Percentiles rank a stretch among this genome's conserved stretches.
Conservation (phyloP, 2,888 invertebrate genomes). For the Caenorhabditis japonica region DNA sequence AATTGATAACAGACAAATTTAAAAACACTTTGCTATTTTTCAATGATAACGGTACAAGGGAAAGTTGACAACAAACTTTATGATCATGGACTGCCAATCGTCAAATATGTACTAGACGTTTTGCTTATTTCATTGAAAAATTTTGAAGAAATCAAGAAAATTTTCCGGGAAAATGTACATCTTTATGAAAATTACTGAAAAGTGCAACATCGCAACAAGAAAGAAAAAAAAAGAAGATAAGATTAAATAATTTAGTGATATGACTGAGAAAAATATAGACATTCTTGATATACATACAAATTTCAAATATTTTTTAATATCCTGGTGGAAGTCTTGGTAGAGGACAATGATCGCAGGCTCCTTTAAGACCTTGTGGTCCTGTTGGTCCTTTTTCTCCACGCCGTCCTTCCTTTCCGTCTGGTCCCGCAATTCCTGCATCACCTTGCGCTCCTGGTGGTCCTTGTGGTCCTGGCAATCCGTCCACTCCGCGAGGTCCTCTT, state of each 20-base stretch:
- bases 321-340: constrained; percentile 64
- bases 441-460: constrained; percentile 59
- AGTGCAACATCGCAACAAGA: neutral
- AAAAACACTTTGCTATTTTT: constrained; percentile 10
- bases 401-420: constrained; percentile 59
- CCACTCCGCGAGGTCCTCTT: constrained; percentile 56
- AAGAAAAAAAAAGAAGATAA: neutral
- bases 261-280: neutral
- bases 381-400: constrained; percentile 54
- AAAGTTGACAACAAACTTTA: constrained; percentile 38
- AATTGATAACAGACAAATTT: constrained; percentile 17
- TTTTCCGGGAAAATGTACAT: neutral
- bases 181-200: constrained; percentile 18
- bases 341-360: constrained; percentile 64
- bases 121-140: constrained; percentile 16
- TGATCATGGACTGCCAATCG: constrained; percentile 24
- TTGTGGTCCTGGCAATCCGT: constrained; percentile 61
- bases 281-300: constrained; percentile 42
- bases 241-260: constrained; percentile 8
- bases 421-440: constrained; percentile 55
- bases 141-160: constrained; percentile 15
- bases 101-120: constrained; percentile 13
- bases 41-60: constrained; percentile 6
- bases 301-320: constrained; percentile 31
- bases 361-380: constrained; percentile 61